Percentiles rank a stretch among this genome's conserved stretches.
Evolutionary conservation across 92 coral and sea anemone species (phyloP).

Genomic region (Heliopora coerulea): DNA sequence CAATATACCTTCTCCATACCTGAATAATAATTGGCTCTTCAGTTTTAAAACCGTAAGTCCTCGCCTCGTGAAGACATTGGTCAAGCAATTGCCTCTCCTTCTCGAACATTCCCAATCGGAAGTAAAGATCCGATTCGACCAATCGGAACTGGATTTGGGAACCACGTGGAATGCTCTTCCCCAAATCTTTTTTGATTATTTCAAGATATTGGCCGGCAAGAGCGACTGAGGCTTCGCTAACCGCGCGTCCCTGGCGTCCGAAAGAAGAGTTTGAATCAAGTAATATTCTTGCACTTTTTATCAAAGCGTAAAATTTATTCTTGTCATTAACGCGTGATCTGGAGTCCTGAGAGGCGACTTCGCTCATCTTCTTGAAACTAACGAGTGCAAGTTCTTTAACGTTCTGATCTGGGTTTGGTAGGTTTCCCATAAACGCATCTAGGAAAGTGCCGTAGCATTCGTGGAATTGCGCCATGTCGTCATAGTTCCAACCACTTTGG

Average conservation of each 20-base stretch:
- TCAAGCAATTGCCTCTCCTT: neutral
- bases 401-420: neutral
- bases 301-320: conserved; percentile 18
- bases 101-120: neutral
- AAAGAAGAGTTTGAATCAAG: conserved; percentile 11
- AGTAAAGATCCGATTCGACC: conserved; percentile 24
- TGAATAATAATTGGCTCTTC: conserved; percentile 12
- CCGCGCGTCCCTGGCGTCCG: conserved; percentile 4
- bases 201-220: neutral
- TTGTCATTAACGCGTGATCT: conserved; percentile 9
- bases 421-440: conserved; percentile 6
- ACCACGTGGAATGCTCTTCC: conserved; percentile 15
- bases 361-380: conserved; percentile 15
- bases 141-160: conserved; percentile 10
- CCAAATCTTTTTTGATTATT: neutral
- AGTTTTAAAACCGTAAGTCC: neutral
- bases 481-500: neutral
- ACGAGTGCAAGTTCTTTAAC: conserved; percentile 4
- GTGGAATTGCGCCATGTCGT: neutral
- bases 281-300: neutral
- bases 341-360: conserved; percentile 4
- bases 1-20: neutral
- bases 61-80: neutral
- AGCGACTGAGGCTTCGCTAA: neutral
- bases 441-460: conserved; percentile 17